Base-by-base conservation (phyloP, 2,113 vertebrate species). In the Rhizomys pruinosus region DNA sequence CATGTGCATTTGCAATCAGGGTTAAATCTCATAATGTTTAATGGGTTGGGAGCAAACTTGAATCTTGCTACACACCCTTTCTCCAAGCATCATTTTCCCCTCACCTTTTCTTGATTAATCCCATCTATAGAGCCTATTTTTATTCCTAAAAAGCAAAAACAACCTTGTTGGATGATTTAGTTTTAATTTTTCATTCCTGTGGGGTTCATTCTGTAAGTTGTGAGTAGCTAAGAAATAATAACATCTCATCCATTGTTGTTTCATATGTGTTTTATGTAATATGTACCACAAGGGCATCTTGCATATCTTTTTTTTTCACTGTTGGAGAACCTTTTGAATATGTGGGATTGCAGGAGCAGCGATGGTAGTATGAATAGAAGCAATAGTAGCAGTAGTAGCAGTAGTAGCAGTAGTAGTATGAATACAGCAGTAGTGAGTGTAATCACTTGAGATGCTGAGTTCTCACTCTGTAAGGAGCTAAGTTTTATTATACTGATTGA, bases 151-250 rank as follows among this genome's bases (percentile, higher is more conserved):
- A 63, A 47, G 59, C 7, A 91, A 57, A 89, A 80, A 1, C 42
- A 22, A 57, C 27, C 27, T 80, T 84, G n/a, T 84, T 6, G 81
- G 29, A 69, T 52, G 8, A 42, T 55, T 93, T n/a, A 22, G 10
- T 47, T 82, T 82, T 64, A 64, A 25, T 63, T 73, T 72, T 88
- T 63, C 4, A 22, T 55, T 86, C 78, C 59, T 37, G 34, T 66
- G 39, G 74, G 61, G 17, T 79, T 81, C 15, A 61, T 61, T 87
- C 34, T 52, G 22, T 69, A 86, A 92, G 44, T 61, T 84, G 59
- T 79, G 25, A 91, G 37, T 91, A 82, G 69, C 44, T 92, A 64
- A 84, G 84, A 87, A 91, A 89, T 77, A 11, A 27, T 52, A n/a
- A 64, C 10, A 16, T 12, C 72, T 44, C 16, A 5, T 44, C 71